Conservation (phyloP, 2,888 invertebrate species). For the Rugalucina vietnamica region DNA sequence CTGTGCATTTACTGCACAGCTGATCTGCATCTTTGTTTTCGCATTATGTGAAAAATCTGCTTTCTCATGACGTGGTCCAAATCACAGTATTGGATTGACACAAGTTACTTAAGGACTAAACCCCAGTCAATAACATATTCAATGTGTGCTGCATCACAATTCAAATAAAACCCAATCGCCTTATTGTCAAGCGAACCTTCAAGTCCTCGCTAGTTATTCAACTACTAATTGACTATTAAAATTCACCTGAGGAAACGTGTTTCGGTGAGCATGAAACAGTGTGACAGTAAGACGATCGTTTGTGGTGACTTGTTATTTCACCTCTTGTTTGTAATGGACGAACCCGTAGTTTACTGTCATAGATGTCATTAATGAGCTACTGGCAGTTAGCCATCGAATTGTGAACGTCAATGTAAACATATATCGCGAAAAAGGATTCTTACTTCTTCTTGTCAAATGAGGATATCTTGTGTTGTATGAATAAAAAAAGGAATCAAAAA, state of each 20-base stretch:
- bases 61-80: no score
- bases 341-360: neutral
- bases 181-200: neutral
- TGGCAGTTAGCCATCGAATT: neutral
- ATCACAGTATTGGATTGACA: constrained; percentile 1
- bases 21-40: no score
- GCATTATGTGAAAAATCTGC: no score
- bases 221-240: neutral
- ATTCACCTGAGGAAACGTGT: neutral
- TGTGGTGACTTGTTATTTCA: neutral
- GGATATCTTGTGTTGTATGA: no score
- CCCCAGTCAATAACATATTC: neutral
- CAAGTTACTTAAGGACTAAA: constrained; percentile 1
- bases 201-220: neutral
- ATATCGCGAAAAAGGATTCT: no score
- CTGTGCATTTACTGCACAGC: no score
- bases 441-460: no score
- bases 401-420: neutral
- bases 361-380: neutral
- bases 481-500: no score
- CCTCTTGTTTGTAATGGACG: neutral
- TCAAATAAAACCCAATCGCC: constrained; percentile 9
- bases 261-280: no score
- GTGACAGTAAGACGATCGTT: neutral
- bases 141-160: neutral